Evolutionary conservation across 92 coral and sea anemone species (phyloP), one percentile per base, ranked within the genome.

Genomic region (Porites evermanni): DNA sequence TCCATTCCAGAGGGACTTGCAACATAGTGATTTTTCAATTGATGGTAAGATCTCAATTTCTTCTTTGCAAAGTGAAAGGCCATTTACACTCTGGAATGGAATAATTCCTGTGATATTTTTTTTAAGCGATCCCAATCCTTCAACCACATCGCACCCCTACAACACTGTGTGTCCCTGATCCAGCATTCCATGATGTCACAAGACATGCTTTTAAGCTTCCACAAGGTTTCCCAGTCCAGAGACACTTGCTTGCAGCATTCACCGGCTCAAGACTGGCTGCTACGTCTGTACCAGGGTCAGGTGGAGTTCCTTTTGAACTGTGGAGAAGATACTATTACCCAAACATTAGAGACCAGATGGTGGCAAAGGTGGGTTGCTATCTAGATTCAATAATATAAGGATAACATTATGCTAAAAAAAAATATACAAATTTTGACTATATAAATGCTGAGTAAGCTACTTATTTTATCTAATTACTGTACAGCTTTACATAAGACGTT

Each of bases 301-400:
- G 95, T 69, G 94, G 95, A 72, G 90, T 97, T 70, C 89, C 98
- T 23, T 95, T 97, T 95, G 98, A 97, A 79, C 86, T 97, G 51
- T 97, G 99, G 99, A 93, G 96, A 81, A 67, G 99, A 81, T 95
- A 88, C 87, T 97, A 97, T 80, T 97, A 97, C 75, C 99, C 99
- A 53, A 97, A 97, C 64, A 91, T 92, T 77, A 93, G 99, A 71
- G 99, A 97, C 84, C 99, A 97, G 58, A 94, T 97, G 72, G 97
- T 97, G 72, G 99, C 97, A 52, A 97, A 97, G 99, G 99, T 97
- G 80, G 19, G 38, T 26, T 16, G 26, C 18, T 19, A 16, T 18
- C 74, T 50, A 12, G 32, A 53, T 13, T n/a, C 52, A 79, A 21
- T 6, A 54, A 29, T 29, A 29, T 29, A 38, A 38, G 7, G 47